These are phyloP conservation scores for Oreochromis grahami DNA, from an alignment of 2,797 vertebrate species.

Conservation along the genomic window DNA sequence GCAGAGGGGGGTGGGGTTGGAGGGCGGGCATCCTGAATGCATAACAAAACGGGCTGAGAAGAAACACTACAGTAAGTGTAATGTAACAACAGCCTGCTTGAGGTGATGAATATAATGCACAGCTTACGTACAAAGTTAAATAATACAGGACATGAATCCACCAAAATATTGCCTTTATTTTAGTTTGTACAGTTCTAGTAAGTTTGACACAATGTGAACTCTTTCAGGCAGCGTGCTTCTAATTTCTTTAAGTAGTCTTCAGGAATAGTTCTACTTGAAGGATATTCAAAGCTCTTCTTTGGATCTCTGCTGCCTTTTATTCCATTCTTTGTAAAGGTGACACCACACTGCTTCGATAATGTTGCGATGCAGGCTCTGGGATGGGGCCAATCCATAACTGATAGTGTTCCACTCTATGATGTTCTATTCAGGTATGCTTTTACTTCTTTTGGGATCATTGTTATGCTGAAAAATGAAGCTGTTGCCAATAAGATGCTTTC, in stretches of 20 bases:
- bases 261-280: not conserved
- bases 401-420: not conserved
- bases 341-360: not conserved
- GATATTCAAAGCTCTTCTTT: not conserved
- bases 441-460: not conserved
- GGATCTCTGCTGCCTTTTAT: not conserved
- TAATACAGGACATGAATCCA: not conserved
- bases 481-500: not conserved
- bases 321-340: not conserved
- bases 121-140: not conserved
- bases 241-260: not conserved
- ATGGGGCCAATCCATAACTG: not conserved
- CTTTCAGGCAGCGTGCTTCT: not conserved
- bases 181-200: not conserved
- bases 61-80: not conserved
- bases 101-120: conserved; percentile 11
- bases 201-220: not conserved
- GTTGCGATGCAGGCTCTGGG: not conserved
- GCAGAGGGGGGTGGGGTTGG: not conserved
- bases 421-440: not conserved
- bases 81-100: not conserved
- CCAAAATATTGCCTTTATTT: not conserved
- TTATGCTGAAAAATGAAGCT: not conserved
- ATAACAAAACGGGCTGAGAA: not conserved
- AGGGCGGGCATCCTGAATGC: not conserved